phyloP scores from a whole-genome alignment of 1,140 invertebrate genomes.

The Drosophila saltans region DNA sequence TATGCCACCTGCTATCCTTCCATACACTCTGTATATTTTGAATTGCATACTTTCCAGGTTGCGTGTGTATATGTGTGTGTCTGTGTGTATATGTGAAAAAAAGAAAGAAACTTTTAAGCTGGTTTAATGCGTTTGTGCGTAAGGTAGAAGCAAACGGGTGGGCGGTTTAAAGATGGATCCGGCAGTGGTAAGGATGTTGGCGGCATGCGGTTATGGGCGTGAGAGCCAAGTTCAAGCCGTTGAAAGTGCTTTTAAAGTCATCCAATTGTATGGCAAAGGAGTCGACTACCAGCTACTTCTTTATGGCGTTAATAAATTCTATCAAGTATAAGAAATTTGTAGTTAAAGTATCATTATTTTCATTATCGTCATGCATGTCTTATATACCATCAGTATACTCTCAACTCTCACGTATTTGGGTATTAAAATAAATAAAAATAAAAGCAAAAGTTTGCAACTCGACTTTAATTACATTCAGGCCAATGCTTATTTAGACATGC shows the following conservation, averaged over 20 bases:
- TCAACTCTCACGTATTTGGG: conserved; percentile 25
- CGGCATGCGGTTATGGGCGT: conserved; percentile 30
- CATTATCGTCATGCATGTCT: not conserved
- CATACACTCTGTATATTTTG: conserved; percentile 46
- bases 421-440: conserved; percentile 78
- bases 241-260: conserved; percentile 79
- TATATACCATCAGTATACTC: not conserved
- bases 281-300: conserved; percentile 24
- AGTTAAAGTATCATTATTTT: not conserved
- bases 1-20: not conserved
- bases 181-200: conserved; percentile 17
- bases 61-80: conserved; percentile 57
- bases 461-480: conserved; percentile 78
- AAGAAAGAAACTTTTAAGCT: conserved; percentile 69
- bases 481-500: conserved; percentile 75
- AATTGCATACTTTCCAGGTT: conserved; percentile 77
- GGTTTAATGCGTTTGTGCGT: conserved; percentile 79
- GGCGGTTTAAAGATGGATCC: not conserved
- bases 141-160: conserved; percentile 25
- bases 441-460: conserved; percentile 77
- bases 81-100: conserved; percentile 27
- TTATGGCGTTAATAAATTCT: not conserved
- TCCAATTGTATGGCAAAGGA: conserved; percentile 19
- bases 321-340: not conserved
- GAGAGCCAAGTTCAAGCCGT: conserved; percentile 74